A percentile compares a stretch with the other conserved stretches of the same genome.
Evolutionary conservation across 2,113 vertebrate species (phyloP).

Genomic region (Tauraco erythrolophus): DNA sequence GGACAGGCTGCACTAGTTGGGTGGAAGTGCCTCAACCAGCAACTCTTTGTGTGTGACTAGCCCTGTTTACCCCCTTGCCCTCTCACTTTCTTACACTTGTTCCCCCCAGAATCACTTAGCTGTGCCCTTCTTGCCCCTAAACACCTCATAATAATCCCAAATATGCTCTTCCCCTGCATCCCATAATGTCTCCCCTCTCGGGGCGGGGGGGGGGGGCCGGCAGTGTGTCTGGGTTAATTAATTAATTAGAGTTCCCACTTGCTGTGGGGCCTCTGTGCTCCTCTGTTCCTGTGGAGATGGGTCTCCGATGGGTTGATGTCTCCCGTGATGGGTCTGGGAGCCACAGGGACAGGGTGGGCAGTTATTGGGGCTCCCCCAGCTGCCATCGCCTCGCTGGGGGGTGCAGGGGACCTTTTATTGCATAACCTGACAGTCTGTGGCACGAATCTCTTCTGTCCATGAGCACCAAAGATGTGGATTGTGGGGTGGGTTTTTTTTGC

Average conservation of each 20-base stretch:
- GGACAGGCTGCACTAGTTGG: not conserved
- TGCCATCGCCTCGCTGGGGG: not conserved
- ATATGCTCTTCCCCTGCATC: not conserved
- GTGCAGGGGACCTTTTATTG: not conserved
- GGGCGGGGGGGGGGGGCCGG: no score
- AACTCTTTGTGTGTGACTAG: not conserved
- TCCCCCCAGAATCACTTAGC: not conserved
- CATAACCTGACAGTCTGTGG: not conserved
- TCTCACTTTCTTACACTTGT: not conserved
- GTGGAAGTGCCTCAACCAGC: not conserved
- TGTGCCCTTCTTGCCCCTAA: not conserved
- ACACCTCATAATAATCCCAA: not conserved
- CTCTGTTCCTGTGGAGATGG: not conserved
- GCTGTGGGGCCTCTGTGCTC: not conserved
- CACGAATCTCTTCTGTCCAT: fast-evolving
- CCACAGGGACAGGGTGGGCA: not conserved
- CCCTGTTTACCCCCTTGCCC: not conserved
- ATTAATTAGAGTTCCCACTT: not conserved
- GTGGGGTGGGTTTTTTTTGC: not conserved
- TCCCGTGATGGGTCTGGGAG: not conserved
- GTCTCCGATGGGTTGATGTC: not conserved
- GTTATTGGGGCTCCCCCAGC: not conserved
- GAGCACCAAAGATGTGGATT: not conserved
- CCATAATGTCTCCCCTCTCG: fast-evolving
- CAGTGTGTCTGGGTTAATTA: not conserved